Percentiles rank a stretch among this genome's conserved stretches.
Evolutionary conservation across 64 coral and sea anemone species (phyloP).

Genomic region (Stichodactyla mertensii): DNA sequence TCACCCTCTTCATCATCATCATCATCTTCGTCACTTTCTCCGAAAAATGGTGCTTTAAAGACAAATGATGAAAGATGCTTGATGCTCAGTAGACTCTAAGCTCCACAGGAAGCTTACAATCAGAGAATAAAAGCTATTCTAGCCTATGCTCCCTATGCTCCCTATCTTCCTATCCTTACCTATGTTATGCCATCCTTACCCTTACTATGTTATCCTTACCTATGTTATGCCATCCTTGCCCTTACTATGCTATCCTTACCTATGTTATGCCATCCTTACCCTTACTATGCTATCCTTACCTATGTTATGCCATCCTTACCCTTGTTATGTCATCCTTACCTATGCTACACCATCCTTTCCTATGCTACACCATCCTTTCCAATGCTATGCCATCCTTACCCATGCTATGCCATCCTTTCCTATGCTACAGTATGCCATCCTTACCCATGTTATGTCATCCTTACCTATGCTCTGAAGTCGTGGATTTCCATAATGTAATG

Average conservation of each 20-base stretch:
- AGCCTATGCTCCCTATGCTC: not conserved
- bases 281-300: not conserved
- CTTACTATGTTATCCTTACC: not conserved
- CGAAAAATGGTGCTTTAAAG: not conserved
- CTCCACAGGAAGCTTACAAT: too few species aligned
- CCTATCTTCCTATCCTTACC: too few species aligned
- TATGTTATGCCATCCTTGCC: not conserved
- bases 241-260: not conserved
- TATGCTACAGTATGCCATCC: not conserved
- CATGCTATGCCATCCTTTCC: slow-evolving; percentile 15
- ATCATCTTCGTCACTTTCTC: slow-evolving; percentile 41
- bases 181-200: slow-evolving; percentile 16
- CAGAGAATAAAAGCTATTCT: not conserved
- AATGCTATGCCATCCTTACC: not conserved
- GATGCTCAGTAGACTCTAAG: not conserved
- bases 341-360: not conserved
- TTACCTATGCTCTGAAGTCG: slow-evolving; percentile 11
- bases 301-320: not conserved
- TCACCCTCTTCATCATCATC: slow-evolving; percentile 31
- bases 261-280: slow-evolving; percentile 16
- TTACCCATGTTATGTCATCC: not conserved
- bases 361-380: slow-evolving; percentile 13
- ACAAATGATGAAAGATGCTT: not conserved
- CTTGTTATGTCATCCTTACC: slow-evolving; percentile 18
- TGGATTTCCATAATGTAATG: slow-evolving; percentile 6